phyloP scores from a whole-genome alignment of 2,888 invertebrate species.

The Ormyrus labotus region DNA sequence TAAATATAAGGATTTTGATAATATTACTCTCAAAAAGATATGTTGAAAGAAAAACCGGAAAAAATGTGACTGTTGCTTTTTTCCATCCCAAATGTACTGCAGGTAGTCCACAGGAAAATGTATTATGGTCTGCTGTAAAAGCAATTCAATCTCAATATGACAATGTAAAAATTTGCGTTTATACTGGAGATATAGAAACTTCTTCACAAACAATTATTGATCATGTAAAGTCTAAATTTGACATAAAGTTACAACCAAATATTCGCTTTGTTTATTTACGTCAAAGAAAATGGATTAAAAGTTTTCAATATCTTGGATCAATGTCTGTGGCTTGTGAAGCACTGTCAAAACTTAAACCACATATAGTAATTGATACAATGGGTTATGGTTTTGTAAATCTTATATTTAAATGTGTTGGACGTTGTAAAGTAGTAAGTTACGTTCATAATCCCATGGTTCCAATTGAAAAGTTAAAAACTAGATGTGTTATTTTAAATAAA shows the following conservation, averaged over 20 bases:
- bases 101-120: slow-evolving; percentile 97
- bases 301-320: slow-evolving; percentile 89
- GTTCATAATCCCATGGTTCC: slow-evolving; percentile 97
- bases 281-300: slow-evolving; percentile 87
- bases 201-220: slow-evolving; percentile 86
- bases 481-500: slow-evolving; percentile 87
- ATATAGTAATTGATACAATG: slow-evolving; percentile 94
- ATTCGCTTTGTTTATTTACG: slow-evolving; percentile 89
- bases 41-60: slow-evolving; percentile 55
- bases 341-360: slow-evolving; percentile 78
- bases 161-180: slow-evolving; percentile 87
- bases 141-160: slow-evolving; percentile 85
- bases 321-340: slow-evolving; percentile 92
- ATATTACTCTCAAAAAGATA: slow-evolving; percentile 61
- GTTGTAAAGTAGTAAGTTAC: slow-evolving; percentile 90
- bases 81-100: slow-evolving; percentile 99
- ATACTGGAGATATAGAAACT: slow-evolving; percentile 91
- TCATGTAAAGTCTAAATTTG: slow-evolving; percentile 85
- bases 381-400: slow-evolving; percentile 96
- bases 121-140: slow-evolving; percentile 94
- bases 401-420: slow-evolving; percentile 90
- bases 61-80: slow-evolving; percentile 83
- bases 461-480: slow-evolving; percentile 89
- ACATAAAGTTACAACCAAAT: slow-evolving; percentile 80
- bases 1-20: slow-evolving; percentile 45